Evolutionary conservation across 2,888 invertebrate species (phyloP).

Genomic region (Cyrtodaria siliqua): DNA sequence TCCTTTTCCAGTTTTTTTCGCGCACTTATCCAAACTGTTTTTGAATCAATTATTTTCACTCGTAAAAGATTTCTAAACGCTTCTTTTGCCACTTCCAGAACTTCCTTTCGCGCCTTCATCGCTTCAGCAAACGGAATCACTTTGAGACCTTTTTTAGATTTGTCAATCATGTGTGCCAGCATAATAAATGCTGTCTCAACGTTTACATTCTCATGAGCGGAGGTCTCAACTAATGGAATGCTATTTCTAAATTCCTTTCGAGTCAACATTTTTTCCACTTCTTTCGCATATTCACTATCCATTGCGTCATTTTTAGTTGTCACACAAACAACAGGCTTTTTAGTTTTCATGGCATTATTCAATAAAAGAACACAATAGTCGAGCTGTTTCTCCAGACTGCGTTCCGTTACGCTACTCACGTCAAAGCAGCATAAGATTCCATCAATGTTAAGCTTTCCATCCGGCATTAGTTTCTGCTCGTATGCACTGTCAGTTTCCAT

Average conservation of each 20-base stretch:
- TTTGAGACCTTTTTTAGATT: constrained; percentile 90
- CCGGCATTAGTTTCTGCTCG: constrained; percentile 92
- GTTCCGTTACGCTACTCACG: constrained; percentile 96
- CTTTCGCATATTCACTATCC: constrained; percentile 90
- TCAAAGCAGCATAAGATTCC: constrained; percentile 98
- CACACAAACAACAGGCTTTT: constrained; percentile 97
- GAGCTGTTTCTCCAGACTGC: constrained; percentile 93
- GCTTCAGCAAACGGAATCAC: constrained; percentile 93
- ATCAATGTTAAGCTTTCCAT: constrained; percentile 96
- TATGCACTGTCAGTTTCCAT: constrained; percentile 99
- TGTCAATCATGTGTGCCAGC: constrained; percentile 96
- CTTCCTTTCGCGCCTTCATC: constrained; percentile 93
- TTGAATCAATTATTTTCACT: constrained; percentile 92
- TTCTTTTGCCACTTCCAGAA: constrained; percentile 95
- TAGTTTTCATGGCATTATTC: constrained; percentile 95
- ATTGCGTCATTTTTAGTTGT: constrained; percentile 98
- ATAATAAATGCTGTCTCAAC: constrained; percentile 95
- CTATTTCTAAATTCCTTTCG: constrained; percentile 94
- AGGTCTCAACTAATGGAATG: constrained; percentile 96
- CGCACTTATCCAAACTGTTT: constrained; percentile 89
- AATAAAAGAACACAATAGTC: constrained; percentile 92
- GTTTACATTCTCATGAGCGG: constrained; percentile 98
- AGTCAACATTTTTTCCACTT: constrained; percentile 94
- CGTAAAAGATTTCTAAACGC: constrained; percentile 95
- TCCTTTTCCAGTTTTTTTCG: constrained; percentile 94